A percentile compares a stretch with the other conserved stretches of the same genome.
These are phyloP conservation scores for Hylaeus anthracinus DNA, from an alignment of 1,140 invertebrate genomes.

Conservation along the genomic window DNA sequence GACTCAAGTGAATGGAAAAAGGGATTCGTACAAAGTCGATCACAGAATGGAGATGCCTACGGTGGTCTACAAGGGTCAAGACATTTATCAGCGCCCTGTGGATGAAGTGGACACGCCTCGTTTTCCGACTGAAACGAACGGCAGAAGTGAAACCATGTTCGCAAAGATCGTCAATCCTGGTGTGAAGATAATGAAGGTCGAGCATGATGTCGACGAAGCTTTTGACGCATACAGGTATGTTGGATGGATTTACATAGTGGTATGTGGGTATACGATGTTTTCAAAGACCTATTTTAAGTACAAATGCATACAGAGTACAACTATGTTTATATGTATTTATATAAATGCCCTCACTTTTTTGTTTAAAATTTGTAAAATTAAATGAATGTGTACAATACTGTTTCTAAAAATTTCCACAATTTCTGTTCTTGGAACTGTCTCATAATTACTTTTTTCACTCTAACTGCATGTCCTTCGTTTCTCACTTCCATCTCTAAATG, in stretches of 20 bases:
- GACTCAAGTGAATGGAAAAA: slow-evolving; percentile 7
- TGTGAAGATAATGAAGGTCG: slow-evolving; percentile 78
- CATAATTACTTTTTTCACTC: no score
- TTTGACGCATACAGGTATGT: slow-evolving; percentile 75
- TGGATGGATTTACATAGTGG: not conserved
- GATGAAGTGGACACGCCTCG: slow-evolving; percentile 77
- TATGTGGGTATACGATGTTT: no score
- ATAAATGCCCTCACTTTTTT: no score
- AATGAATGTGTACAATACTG: no score
- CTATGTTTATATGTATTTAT: no score
- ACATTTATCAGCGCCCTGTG: slow-evolving; percentile 74
- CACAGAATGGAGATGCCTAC: slow-evolving; percentile 52
- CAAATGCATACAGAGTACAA: no score
- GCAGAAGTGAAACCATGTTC: slow-evolving; percentile 66
- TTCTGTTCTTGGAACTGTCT: no score
- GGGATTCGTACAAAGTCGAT: slow-evolving; percentile 31
- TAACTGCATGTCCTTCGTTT: no score
- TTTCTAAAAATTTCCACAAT: no score
- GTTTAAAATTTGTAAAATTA: no score
- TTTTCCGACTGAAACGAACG: slow-evolving; percentile 68
- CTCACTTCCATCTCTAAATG: no score
- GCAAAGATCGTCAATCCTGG: slow-evolving; percentile 75
- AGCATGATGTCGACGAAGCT: slow-evolving; percentile 73
- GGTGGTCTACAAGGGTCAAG: slow-evolving; percentile 61
- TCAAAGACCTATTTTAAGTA: no score